phyloP scores from a whole-genome alignment of 2,797 vertebrate genomes.

The Mormyrops attenuatus region DNA sequence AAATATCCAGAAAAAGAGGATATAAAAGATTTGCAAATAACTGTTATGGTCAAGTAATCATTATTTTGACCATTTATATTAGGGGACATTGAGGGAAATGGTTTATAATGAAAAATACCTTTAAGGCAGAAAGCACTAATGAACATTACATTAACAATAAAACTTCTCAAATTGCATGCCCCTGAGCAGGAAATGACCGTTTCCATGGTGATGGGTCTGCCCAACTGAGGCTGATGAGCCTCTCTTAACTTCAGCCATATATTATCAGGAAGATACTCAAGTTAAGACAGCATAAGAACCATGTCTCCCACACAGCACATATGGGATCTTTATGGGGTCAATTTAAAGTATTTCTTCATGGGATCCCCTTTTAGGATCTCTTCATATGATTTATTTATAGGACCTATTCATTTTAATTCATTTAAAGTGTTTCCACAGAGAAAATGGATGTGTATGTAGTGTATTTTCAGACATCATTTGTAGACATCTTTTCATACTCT shows the following conservation, averaged over 20 bases:
- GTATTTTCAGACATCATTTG: no score
- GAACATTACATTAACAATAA: conserved; percentile 11
- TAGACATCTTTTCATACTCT: not conserved
- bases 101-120: conserved; percentile 2
- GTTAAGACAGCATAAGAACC: not conserved
- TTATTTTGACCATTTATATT: not conserved
- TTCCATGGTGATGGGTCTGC: not conserved
- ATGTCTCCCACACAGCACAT: not conserved
- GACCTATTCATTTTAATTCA: not conserved
- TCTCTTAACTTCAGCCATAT: not conserved
- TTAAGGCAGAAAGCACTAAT: not conserved
- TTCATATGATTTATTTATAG: not conserved
- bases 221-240: not conserved
- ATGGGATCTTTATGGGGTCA: not conserved
- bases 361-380: not conserved
- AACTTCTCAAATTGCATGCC: conserved; percentile 4
- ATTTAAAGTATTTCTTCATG: not conserved
- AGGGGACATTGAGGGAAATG: not conserved
- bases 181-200: not conserved
- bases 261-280: not conserved
- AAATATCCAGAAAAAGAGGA: not conserved
- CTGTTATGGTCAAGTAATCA: not conserved
- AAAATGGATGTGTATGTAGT: not conserved
- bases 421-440: not conserved
- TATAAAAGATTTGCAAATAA: not conserved